Base-by-base conservation (phyloP, 2,888 invertebrate species). In the Amphimallon solstitiale region DNA sequence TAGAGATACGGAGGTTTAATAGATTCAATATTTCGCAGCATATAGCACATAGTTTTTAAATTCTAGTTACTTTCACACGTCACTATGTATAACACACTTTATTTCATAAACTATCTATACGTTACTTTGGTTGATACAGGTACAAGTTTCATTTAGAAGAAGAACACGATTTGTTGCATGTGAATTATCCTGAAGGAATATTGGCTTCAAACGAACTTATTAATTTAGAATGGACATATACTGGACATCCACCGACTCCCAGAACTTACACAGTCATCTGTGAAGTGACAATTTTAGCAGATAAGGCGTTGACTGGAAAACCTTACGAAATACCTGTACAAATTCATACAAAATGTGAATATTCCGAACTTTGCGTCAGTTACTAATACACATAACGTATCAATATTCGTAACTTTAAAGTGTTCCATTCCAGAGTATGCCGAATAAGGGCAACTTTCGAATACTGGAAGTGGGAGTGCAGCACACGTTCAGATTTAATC, bases 391-490 rank as follows among this genome's bases (percentile, higher is more conserved):
- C 14, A 15, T 2, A 7, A 1, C 5, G 14, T 7, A 14, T 14
- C n/a, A 1, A 43, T 12, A 14, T 43, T 17, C 43, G 43, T 15
- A 14, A 43, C 43, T 43, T 29, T 9, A 14, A 14, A 1, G 4
- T 52, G 9, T 17, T 9, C 34, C 4, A 54, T 74, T 74, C 59
- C 67, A 84, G 85, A 81, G 82, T 9, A 73, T 74, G 14, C 84
- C 84, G 1, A 74, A 74, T n/a, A 72, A 74, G 38, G 64, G 79
- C 15, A 73, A 80, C 69, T 80, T 84, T 52, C 80, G 77, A 2
- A 68, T 76, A 34, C 65, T 77, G 6, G 68, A 71, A 43, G 81
- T 78, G 67, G 78, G 77, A 10, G 68, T 73, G 15, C 66, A 68
- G 1, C 74, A 74, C 34, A 69, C 75, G 19, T 70, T 76, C 3